A percentile compares a stretch with the other conserved stretches of the same genome.
These are phyloP conservation scores for Argya squamiceps DNA, from an alignment of 2,797 vertebrate species.

Conservation along the genomic window DNA sequence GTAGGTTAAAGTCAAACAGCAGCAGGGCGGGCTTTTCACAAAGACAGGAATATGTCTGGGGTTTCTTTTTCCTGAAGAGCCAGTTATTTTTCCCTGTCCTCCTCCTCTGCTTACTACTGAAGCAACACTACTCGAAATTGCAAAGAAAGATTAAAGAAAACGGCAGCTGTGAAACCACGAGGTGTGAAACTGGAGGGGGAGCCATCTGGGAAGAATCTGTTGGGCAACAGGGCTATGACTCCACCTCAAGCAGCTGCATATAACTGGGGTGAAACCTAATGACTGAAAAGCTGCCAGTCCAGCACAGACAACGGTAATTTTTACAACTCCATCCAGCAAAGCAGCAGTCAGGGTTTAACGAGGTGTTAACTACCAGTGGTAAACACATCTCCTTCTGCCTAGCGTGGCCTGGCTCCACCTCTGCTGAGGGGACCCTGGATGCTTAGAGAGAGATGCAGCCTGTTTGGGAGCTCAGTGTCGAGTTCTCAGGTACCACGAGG, in stretches of 20 bases:
- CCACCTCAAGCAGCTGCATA: not conserved
- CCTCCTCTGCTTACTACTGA: not conserved
- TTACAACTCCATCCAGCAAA: not conserved
- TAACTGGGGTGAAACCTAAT: not conserved
- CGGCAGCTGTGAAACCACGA: not conserved
- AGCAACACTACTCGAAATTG: not conserved
- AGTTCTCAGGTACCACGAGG: not conserved
- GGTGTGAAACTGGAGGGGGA: not conserved
- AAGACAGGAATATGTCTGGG: rapidly evolving
- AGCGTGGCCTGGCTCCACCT: not conserved
- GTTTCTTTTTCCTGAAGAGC: not conserved
- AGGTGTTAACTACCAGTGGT: not conserved
- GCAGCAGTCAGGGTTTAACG: not conserved
- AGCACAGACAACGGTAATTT: not conserved
- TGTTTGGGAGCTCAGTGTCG: rapidly evolving
- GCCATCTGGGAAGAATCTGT: not conserved
- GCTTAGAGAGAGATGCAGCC: rapidly evolving
- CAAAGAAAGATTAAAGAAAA: not conserved
- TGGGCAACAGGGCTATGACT: not conserved
- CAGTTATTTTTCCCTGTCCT: not conserved
- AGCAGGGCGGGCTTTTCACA: not conserved
- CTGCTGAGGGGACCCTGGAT: not conserved
- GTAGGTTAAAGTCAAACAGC: not conserved
- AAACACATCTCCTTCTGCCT: not conserved
- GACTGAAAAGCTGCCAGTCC: not conserved